Evolutionary conservation across 2,113 vertebrate genomes (phyloP), one percentile per base, ranked within the genome.

Genomic region (Nothobranchius kuhntae): DNA sequence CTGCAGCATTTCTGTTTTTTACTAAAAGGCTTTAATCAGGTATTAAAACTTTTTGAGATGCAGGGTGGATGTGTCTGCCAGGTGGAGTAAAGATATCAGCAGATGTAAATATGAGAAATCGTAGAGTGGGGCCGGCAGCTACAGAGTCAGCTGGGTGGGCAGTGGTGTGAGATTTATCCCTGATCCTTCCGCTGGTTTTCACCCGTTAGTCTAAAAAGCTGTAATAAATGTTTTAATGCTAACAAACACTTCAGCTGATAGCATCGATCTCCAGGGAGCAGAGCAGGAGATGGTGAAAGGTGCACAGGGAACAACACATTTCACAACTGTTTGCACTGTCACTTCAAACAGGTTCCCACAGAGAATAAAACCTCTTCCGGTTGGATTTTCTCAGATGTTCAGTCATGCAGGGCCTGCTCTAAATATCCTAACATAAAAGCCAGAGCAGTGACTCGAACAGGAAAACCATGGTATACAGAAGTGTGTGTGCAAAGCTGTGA

Each of bases 121-220:
- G 7, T 54, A 15, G 14, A 66, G 56, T 21, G 52, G 62, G 17
- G 5, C 0, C 65, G 42, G 53, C 55, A 38, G 38, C 53, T 17
- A 66, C 66, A 68, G 52, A 81, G 54, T 64, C 62, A 79, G 77
- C 72, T 69, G 71, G 47, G 75, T 59, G 69, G 68, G 71, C 26
- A 24, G 40, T 56, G 1, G 50, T 71, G 80, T 73, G 75, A 30
- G 60, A 61, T 74, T 65, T 68, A 66, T 75, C 73, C 59, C 17
- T 51, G 52, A 64, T 80, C 65, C n/a, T 81, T 67, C 57, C 55
- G 48, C 73, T 68, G 70, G 72, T 79, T 64, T 58, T 44, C 26
- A 65, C 35, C 30, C 68, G 50, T 40, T 1, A 40, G 38, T 40
- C 38, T 40, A 9, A 24, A 59, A 21, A 14, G 5, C 17, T 61